These are phyloP conservation scores for Leucophora obtusa DNA, from an alignment of 2,888 invertebrate species.

Conservation along the genomic window DNA sequence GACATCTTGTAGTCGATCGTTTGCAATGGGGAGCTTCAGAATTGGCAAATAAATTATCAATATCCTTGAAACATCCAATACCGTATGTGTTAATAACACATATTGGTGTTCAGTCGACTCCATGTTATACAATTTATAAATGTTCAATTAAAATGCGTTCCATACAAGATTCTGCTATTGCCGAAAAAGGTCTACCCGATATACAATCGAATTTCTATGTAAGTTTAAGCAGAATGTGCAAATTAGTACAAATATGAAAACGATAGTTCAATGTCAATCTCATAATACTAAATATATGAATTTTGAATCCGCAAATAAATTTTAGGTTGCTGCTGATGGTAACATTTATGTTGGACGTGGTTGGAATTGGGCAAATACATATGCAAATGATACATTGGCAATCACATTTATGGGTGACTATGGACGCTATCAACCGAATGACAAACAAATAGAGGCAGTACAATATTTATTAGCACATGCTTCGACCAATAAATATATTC, in stretches of 20 bases:
- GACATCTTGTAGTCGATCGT: slow-evolving; percentile 77
- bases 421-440: slow-evolving; percentile 76
- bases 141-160: slow-evolving; percentile 79
- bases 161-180: slow-evolving; percentile 79
- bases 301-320: not conserved
- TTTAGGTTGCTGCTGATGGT: slow-evolving; percentile 81
- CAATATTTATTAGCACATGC: slow-evolving; percentile 79
- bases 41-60: slow-evolving; percentile 66
- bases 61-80: slow-evolving; percentile 76
- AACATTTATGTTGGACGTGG: slow-evolving; percentile 80
- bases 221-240: slow-evolving; percentile 67
- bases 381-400: slow-evolving; percentile 79
- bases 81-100: slow-evolving; percentile 80
- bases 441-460: slow-evolving; percentile 79
- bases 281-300: not conserved
- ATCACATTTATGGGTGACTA: slow-evolving; percentile 80
- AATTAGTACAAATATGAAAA: not conserved
- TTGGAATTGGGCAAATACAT: slow-evolving; percentile 80
- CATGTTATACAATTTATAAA: slow-evolving; percentile 77
- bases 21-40: slow-evolving; percentile 77
- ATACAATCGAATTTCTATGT: slow-evolving; percentile 79
- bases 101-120: slow-evolving; percentile 78
- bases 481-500: slow-evolving; percentile 77
- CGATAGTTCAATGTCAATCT: not conserved
- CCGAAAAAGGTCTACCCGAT: slow-evolving; percentile 78